phyloP scores from a whole-genome alignment of 1,140 invertebrate species.

The Apis laboriosa region DNA sequence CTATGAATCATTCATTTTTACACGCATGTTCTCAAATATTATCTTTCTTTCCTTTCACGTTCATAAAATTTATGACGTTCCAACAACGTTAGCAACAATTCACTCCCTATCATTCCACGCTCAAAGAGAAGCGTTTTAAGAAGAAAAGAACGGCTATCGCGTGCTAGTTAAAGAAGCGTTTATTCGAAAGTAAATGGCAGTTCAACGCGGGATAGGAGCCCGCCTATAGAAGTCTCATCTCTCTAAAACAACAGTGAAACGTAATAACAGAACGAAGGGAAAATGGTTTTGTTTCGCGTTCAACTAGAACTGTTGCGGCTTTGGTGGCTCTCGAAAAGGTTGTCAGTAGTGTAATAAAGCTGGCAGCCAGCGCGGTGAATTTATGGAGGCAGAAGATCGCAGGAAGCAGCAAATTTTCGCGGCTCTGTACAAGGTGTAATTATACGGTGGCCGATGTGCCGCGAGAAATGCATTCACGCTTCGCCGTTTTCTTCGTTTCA shows the following conservation, averaged over 20 bases:
- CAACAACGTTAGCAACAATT: too few relatives aligned
- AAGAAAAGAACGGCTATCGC: background rate
- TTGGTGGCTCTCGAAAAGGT: background rate
- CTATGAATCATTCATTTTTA: too few relatives aligned
- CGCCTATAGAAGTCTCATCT: background rate
- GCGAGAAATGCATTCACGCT: background rate
- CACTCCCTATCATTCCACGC: background rate
- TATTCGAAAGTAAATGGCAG: conserved; percentile 10
- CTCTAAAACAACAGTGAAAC: background rate
- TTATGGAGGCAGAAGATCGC: conserved; percentile 44
- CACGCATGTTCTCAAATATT: too few relatives aligned
- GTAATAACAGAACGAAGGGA: background rate
- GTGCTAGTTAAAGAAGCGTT: background rate
- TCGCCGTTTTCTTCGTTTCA: background rate
- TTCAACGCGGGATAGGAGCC: background rate
- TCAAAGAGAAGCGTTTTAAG: background rate
- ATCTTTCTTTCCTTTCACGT: too few relatives aligned
- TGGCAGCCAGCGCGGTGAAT: conserved; percentile 25
- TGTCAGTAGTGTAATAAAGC: conserved; percentile 5
- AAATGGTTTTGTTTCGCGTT: conserved; percentile 4
- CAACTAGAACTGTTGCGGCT: background rate
- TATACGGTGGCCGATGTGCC: conserved; percentile 20
- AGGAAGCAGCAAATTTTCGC: conserved; percentile 58
- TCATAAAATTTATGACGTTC: background rate
- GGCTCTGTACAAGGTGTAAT: conserved; percentile 43